These are phyloP conservation scores for Monodelphis domestica DNA, from an alignment of 2,797 vertebrate species.

Conservation along the genomic window DNA sequence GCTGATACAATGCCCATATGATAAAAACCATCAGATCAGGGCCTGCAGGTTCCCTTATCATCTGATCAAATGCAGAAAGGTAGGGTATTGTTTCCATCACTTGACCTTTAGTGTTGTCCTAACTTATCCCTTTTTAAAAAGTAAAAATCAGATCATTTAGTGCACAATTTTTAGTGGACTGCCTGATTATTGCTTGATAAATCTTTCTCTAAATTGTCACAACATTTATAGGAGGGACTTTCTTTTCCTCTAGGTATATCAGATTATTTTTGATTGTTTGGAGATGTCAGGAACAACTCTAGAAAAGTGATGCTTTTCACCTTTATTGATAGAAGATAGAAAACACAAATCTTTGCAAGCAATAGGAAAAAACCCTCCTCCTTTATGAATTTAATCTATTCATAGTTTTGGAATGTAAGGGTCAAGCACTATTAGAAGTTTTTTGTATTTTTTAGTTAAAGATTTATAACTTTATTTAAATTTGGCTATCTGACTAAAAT, in stretches of 20 bases:
- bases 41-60: conserved; percentile 92
- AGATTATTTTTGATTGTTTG: conserved; percentile 35
- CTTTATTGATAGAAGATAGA: conserved; percentile 40
- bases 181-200: conserved; percentile 56
- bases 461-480: neutral
- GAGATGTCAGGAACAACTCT: conserved; percentile 2
- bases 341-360: conserved; percentile 55
- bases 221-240: conserved; percentile 52
- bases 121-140: conserved; percentile 47
- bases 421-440: conserved; percentile 12
- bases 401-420: conserved; percentile 28
- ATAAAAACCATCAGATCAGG: conserved; percentile 91
- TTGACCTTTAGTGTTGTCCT: conserved; percentile 47
- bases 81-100: conserved; percentile 72
- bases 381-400: conserved; percentile 46
- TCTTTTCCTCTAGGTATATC: conserved; percentile 45
- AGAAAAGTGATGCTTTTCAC: conserved; percentile 22
- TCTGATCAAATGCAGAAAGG: conserved; percentile 92
- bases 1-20: conserved; percentile 91
- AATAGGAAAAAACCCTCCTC: conserved; percentile 24
- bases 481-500: conserved; percentile 52
- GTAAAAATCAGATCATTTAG: conserved; percentile 36
- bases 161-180: conserved; percentile 48
- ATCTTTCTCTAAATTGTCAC: conserved; percentile 39
- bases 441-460: conserved; percentile 32